Evolutionary conservation across 2,113 vertebrate species (phyloP), one percentile per base, ranked within the genome.

Genomic region (Epinephelus fuscoguttatus): DNA sequence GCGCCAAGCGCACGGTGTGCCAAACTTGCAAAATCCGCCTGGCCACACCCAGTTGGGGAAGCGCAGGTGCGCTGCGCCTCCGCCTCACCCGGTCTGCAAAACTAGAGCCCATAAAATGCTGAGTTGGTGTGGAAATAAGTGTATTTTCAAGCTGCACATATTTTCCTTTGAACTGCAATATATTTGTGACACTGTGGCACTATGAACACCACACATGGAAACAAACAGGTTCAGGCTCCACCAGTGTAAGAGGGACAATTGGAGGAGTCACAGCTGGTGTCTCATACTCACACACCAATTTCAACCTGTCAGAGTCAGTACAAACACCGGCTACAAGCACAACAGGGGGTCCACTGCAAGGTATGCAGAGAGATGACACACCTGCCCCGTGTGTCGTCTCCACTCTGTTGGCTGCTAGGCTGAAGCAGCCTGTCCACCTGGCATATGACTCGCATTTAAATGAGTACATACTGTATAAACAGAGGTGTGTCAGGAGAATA

Each of bases 261-360:
- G 78, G 70, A 79, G 71, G 74, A 79, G 88, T 78, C 84, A 59
- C 84, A 81, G 80, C 62, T 67, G 69, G 68, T 42, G 45, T 80
- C 52, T 67, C 50, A 18, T 25, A 62, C 75, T 69, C 73, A 42
- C 53, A 69, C 59, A 78, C 27, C 69, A 86, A 78, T 78, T 86
- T 75, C 60, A 78, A 53, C 21, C 76, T 88, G 82, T 83, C 82
- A 66, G 62, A 73, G 52, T 71, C 59, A 30, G 64, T 55, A 17
- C 42, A 72, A 64, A 84, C 74, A 70, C 12, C 25, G 15, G 21
- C 59, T 49, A 61, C 55, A 47, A 72, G 70, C 72, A 67, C 72
- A 88, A 50, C 75, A 27, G 86, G 83, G 59, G 53, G 57, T 55
- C 76, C 30, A 23, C 59, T 61, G 45, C n/a, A 3, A 53, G 67